Evolutionary conservation across 2,797 vertebrate species (phyloP).

Genomic region (Periparus ater): DNA sequence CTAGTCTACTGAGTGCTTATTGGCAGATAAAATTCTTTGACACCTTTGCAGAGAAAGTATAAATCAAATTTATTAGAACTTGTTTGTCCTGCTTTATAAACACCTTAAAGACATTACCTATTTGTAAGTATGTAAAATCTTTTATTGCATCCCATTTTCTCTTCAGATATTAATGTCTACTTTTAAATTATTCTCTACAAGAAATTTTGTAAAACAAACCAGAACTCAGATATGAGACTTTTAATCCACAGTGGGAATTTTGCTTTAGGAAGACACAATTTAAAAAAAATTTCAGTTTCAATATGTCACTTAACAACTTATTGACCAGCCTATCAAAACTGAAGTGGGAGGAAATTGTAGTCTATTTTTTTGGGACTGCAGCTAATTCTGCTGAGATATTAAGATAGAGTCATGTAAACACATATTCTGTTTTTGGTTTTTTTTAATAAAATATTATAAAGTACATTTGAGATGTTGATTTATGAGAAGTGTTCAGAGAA

Average conservation of each 20-base stretch:
- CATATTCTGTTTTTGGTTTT: fast-evolving
- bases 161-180: background rate
- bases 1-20: background rate
- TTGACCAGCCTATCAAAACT: background rate
- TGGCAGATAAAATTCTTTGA: background rate
- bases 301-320: background rate
- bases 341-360: background rate
- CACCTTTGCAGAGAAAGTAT: background rate
- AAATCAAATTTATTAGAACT: background rate
- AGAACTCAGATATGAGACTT: background rate
- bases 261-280: background rate
- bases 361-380: background rate
- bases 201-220: background rate
- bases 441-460: background rate
- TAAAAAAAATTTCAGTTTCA: background rate
- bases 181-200: background rate
- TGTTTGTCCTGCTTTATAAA: background rate
- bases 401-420: background rate
- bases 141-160: background rate
- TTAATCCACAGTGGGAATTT: background rate
- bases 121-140: background rate
- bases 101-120: fast-evolving
- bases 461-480: background rate
- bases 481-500: background rate
- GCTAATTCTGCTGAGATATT: background rate